Conservation (phyloP, 2,113 vertebrate species). For the Paracanthobrama guichenoti region DNA sequence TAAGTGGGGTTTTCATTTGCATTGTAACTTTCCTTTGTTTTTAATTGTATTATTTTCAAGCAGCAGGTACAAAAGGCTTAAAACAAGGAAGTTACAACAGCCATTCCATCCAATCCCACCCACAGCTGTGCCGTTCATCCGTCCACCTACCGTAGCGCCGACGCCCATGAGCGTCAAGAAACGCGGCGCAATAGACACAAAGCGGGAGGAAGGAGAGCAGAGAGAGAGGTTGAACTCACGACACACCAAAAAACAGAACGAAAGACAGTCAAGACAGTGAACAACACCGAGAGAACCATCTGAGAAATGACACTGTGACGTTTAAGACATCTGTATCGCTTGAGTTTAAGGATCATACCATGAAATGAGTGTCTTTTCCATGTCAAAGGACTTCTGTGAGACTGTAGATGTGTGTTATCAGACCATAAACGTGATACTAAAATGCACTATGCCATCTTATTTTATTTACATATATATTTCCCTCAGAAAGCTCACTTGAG, state of each 20-base stretch:
- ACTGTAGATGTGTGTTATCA: neutral
- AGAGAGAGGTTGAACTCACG: constrained; percentile 75
- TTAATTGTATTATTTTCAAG: constrained; percentile 63
- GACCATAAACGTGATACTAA: too few relatives aligned
- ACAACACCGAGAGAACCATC: constrained; percentile 54
- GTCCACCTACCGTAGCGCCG: constrained; percentile 79
- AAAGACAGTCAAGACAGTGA: constrained; percentile 65
- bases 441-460: neutral
- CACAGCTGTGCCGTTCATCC: constrained; percentile 67
- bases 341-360: neutral
- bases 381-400: neutral
- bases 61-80: constrained; percentile 58
- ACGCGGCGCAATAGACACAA: constrained; percentile 74
- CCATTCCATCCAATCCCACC: constrained; percentile 67
- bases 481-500: too few relatives aligned
- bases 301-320: constrained; percentile 70
- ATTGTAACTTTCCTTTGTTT: constrained; percentile 72
- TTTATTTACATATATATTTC: too few relatives aligned
- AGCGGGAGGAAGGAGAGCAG: constrained; percentile 75
- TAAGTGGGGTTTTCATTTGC: constrained; percentile 62
- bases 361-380: neutral
- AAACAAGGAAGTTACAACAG: constrained; percentile 73
- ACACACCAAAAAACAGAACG: constrained; percentile 71
- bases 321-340: neutral
- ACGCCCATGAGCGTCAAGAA: constrained; percentile 76